Base-by-base conservation (phyloP, 2,888 invertebrate species). In the Synanthedon tipuliformis region DNA sequence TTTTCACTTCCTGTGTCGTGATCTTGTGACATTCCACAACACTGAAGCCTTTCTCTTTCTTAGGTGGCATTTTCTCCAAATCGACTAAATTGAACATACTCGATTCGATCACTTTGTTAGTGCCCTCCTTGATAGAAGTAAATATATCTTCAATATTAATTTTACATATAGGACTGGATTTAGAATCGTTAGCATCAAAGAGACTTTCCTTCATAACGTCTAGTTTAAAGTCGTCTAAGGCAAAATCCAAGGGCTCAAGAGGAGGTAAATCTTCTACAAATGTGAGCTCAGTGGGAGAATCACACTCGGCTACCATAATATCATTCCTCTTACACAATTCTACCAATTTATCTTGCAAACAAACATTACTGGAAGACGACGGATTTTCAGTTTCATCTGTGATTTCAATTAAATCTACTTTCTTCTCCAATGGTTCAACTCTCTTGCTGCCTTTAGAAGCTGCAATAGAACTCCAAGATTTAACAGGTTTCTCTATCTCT, bases 391-490 rank as follows among this genome's bases (percentile, higher is more conserved):
- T 13, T 50, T 18, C 41, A 13, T 40, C 41, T 10, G 23, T 5
- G 5, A n/a, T 50, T 15, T 41, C 48, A 23, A 49, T 49, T 49
- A 49, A 23, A 34, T 50, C n/a, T 34, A 13, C 50, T 34, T 41
- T 15, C 12, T 49, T 51, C 45, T 27, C 49, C 3, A 40, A 55
- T 15, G 70, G 68, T 52, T 71, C 65, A 8, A 57, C 50, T 56
- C 69, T 80, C 56, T 73, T 69, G 41, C 65, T 57, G 58, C 54
- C 75, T 62, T 76, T 81, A 15, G 75, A 69, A 3, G 88, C 85
- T 48, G 88, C 88, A 59, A 89, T 82, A 50, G 84, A 85, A 64
- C 89, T 89, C 89, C 89, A 90, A 12, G 89, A 88, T 68, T 85
- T 86, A 27, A 77, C 72, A 3, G 77, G 78, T 58, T 75, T 75